Base-by-base conservation (phyloP, 2,888 invertebrate species). In the Epistrophe grossulariae region DNA sequence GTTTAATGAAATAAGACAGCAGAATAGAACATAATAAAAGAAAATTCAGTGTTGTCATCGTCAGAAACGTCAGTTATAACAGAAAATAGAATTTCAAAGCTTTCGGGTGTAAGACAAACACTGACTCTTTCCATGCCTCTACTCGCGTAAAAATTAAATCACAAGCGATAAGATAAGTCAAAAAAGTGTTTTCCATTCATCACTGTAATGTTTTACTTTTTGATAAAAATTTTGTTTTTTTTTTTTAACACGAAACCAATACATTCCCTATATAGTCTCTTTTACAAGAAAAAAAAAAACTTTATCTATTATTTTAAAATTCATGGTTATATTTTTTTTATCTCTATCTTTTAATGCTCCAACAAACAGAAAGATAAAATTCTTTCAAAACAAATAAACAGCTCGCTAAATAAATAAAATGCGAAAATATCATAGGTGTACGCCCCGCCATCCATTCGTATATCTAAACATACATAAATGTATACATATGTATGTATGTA, bases 381-480 rank as follows among this genome's bases (percentile, higher is more conserved):
- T 81, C 82, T 79, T 85, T 82, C 45, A 78, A 85, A 82, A 82
- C 62, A 85, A 85, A 85, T 74, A 82, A 85, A 82, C 70, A 64
- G 70, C 70, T 50, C 50, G 70, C 55, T 50, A 78, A 85, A 82
- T 78, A 85, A 85, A 85, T 82, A 85, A 79, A 77, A 78, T 52
- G 74, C 24, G 74, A 71, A 80, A 76, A 84, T 76, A 71, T 48
- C 35, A 68, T 68, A 31, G 35, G 28, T 43, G 66, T 84, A 84
- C 84, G 84, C 80, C 84, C 84, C 40, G 40, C 15, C 19, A 84
- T 80, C 13, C 35, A 84, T 76, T 55, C 48, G 64, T 70, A 13
- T 62, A 48, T 73, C n/a, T 68, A 28, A 19, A 48, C 48, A 45
- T 48, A 40, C 4, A 40, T 40, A 43, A 1, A 4, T 48, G 9